Conservation (phyloP, 2,113 vertebrate species). For the Sander lucioperca region DNA sequence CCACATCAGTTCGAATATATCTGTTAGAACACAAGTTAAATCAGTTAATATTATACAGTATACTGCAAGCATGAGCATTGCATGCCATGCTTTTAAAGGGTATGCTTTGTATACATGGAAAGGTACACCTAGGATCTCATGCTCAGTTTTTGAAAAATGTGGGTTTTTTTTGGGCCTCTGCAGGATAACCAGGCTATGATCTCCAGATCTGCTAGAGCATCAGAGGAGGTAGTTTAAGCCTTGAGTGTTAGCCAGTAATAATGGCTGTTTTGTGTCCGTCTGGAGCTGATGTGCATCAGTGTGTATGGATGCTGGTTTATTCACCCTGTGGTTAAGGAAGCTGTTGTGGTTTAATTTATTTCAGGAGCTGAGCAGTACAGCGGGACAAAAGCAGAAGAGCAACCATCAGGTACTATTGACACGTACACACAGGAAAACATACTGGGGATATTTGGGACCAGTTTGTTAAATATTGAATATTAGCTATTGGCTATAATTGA, state of each 20-base stretch:
- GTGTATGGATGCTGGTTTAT: neutral
- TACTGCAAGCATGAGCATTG: neutral
- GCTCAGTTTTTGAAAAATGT: neutral
- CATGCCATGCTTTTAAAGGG: neutral
- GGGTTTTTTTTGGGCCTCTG: slow-evolving; percentile 4
- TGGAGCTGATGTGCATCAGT: neutral
- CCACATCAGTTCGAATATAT: neutral
- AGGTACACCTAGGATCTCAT: no score
- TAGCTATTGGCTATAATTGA: no score
- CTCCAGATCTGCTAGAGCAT: slow-evolving; percentile 29
- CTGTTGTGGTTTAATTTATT: slow-evolving; percentile 26
- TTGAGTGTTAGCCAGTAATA: neutral
- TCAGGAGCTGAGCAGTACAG: slow-evolving; percentile 54
- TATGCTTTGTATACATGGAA: neutral
- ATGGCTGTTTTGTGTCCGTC: neutral
- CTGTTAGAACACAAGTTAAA: neutral
- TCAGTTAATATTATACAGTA: no score
- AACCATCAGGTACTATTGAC: no score
- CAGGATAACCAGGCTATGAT: slow-evolving; percentile 42
- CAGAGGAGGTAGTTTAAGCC: slow-evolving; percentile 42
- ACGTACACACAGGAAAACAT: no score
- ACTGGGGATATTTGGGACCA: no score
- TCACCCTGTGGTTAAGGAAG: neutral
- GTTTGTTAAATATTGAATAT: no score
- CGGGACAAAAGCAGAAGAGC: slow-evolving; percentile 5